Evolutionary conservation across 2,797 vertebrate genomes (phyloP), one percentile per base, ranked within the genome.

Genomic region (Lemur catta): DNA sequence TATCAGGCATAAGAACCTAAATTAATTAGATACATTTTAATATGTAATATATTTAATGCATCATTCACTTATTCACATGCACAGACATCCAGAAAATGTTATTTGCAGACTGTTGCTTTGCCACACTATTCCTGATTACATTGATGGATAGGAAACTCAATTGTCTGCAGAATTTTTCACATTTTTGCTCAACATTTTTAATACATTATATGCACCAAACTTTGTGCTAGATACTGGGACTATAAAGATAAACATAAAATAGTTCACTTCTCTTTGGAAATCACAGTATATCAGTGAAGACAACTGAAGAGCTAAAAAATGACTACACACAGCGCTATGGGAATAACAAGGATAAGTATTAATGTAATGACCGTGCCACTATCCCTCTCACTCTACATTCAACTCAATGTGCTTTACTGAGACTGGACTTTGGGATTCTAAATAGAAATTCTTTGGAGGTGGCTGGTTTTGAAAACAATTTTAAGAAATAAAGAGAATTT

Each of bases 21-120:
- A 96, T 89, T 96, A 94, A 97, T 96, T 95, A 94, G 80, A 85
- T 94, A 4, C 41, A 90, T 88, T 46, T 67, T 97, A 91, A 79
- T 59, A 26, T 84, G 30, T 63, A 84, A 76, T 84, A 35, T 85
- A 92, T 57, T 89, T 88, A 95, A 91, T 71, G 88, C 26, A 41
- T 57, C 81, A 88, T 74, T 82, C 75, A 79, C 10, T 92, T 78
- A 80, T 72, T 90, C 46, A 67, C 18, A 38, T 67, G 20, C 2
- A 50, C 38, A 89, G 43, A 65, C 41, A 86, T 63, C 11, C 8
- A 72, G 33, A 85, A 92, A 89, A 71, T 75, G 9, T 38, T 57
- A 24, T 72, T 71, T 63, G 4, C 35, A 59, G 41, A n/a, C 7
- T 2, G 3, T 79, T 43, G 3, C 2, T 38, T 74, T 52, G n/a